Conservation (phyloP, 2,797 vertebrate species). For the Siniperca scherzeri region DNA sequence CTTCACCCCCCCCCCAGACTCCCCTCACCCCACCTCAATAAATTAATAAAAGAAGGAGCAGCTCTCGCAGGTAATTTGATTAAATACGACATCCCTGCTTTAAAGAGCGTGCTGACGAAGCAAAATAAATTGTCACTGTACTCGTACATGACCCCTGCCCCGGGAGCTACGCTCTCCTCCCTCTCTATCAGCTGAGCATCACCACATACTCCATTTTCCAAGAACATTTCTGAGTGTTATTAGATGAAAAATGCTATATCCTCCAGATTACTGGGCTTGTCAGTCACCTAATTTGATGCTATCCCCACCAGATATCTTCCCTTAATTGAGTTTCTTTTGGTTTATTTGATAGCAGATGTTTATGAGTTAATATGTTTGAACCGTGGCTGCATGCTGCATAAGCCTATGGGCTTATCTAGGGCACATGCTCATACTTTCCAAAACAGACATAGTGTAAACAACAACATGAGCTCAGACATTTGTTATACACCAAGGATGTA, state of each 20-base stretch:
- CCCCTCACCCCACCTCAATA: constrained; percentile 66
- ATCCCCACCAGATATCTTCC: constrained; percentile 70
- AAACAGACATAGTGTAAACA: constrained; percentile 64
- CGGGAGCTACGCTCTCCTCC: constrained; percentile 37
- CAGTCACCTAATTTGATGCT: constrained; percentile 79
- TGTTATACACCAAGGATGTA: constrained; percentile 50
- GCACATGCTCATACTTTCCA: constrained; percentile 55
- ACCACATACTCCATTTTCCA: constrained; percentile 67
- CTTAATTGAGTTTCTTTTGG: constrained; percentile 74
- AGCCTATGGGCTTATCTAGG: constrained; percentile 62
- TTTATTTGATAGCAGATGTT: constrained; percentile 68
- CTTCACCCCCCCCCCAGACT: constrained; percentile 45
- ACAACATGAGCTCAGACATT: constrained; percentile 59
- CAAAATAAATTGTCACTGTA: constrained; percentile 82
- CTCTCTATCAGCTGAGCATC: constrained; percentile 60
- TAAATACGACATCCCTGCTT: constrained; percentile 85
- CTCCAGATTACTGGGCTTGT: constrained; percentile 74
- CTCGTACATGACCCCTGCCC: constrained; percentile 73
- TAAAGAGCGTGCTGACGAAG: constrained; percentile 83
- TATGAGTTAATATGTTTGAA: constrained; percentile 67
- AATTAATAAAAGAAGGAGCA: constrained; percentile 84
- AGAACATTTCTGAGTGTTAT: constrained; percentile 75
- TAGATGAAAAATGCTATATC: constrained; percentile 68
- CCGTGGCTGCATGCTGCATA: constrained; percentile 32
- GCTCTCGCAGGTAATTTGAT: constrained; percentile 85